Percentiles rank a stretch among this genome's conserved stretches.
Conservation (phyloP, 1,140 invertebrate genomes). For the Macrobrachium rosenbergii region DNA sequence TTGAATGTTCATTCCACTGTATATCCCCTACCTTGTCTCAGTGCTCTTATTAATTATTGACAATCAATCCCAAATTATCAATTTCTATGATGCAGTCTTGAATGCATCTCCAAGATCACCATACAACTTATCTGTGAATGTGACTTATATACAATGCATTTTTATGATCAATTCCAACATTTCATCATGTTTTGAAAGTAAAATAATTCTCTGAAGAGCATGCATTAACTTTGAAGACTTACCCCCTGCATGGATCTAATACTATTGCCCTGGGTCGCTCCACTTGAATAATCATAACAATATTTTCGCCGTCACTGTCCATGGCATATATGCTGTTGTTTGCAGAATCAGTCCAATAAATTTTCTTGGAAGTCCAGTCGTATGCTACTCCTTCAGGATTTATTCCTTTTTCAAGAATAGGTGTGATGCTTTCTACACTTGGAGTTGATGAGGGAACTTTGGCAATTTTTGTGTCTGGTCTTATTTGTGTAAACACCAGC, state of each 20-base stretch:
- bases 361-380: constrained; percentile 96
- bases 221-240: constrained; percentile 56
- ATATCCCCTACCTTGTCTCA: too few species aligned
- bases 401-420: constrained; percentile 77
- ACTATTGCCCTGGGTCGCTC: constrained; percentile 95
- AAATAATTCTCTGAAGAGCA: neutral
- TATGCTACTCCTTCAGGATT: constrained; percentile 97
- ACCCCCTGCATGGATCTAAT: constrained; percentile 95
- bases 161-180: too few species aligned
- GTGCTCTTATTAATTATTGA: too few species aligned
- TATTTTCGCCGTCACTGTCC: constrained; percentile 88
- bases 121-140: too few species aligned
- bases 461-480: constrained; percentile 89
- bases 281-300: constrained; percentile 94
- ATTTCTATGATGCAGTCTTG: too few species aligned
- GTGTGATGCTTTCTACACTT: constrained; percentile 62
- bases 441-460: constrained; percentile 77
- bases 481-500: constrained; percentile 91
- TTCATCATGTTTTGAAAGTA: too few species aligned
- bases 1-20: too few species aligned
- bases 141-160: too few species aligned
- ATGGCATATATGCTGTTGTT: constrained; percentile 96
- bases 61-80: too few species aligned
- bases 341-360: constrained; percentile 97
- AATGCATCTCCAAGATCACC: too few species aligned